Base-by-base conservation (phyloP, 2,797 vertebrate species). In the Gadopsis marmoratus region DNA sequence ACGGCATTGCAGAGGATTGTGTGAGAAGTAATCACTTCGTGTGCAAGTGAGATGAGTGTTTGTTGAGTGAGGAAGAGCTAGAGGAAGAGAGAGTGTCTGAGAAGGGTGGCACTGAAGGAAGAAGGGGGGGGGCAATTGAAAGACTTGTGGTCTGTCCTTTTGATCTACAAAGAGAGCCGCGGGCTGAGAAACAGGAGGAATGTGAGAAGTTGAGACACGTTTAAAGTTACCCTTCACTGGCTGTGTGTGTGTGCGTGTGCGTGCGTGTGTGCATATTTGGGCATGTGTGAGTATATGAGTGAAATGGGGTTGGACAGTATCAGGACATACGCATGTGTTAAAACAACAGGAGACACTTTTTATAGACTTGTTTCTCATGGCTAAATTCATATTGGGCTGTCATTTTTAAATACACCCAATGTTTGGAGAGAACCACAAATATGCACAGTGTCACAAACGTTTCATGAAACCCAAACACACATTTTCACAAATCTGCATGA, bases 161-260 rank as follows among this genome's bases (percentile, higher is more conserved):
- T 95, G 93, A 95, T 95, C 92, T 95, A 85, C 86, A 88, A 83
- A 91, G 91, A 88, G 73, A 78, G 88, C 88, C 76, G 86, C 76
- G n/a, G 91, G 89, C 84, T 92, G 83, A 92, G 84, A 93, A 90
- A 89, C 80, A 58, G 54, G 75, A 90, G 92, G 94, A 93, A 93
- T 94, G 88, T 88, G 90, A 92, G 88, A 91, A 86, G 90, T 92
- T 91, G 81, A 86, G 89, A 93, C 83, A 84, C 71, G 89, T 91
- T 89, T 90, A 84, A 84, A 92, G 89, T 93, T 92, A 91, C 86
- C 80, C 86, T 89, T 84, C 85, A 74, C 56, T 77, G 74, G 43
- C 73, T 56, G 3, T 72, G 73, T 67, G 64, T 48, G 61, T 59
- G n/a, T 21, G 7, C 56, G 73, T 67, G 64, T 48, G 61, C 55